Conservation (phyloP, 2,113 vertebrate species). For the Lethenteron camtschaticum region DNA sequence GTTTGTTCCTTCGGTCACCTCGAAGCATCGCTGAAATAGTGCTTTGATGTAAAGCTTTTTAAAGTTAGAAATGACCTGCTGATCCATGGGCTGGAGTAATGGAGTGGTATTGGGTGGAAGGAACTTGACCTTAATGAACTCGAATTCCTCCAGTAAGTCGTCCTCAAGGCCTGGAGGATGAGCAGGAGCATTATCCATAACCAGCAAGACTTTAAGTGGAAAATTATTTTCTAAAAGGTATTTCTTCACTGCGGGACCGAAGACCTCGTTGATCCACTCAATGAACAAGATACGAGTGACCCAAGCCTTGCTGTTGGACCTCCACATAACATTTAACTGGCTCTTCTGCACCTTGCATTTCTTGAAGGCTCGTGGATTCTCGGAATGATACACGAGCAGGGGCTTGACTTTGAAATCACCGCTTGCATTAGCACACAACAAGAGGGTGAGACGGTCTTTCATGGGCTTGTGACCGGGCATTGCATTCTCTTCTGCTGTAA, state of each 20-base stretch:
- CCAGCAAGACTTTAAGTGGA: background rate
- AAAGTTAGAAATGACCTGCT: background rate
- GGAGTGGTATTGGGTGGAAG: background rate
- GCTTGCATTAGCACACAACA: background rate
- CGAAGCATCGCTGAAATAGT: background rate
- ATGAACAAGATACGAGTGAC: background rate
- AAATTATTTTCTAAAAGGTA: background rate
- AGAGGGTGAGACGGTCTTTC: background rate
- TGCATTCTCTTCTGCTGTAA: background rate
- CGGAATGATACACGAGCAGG: constrained; percentile 1
- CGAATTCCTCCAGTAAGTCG: background rate
- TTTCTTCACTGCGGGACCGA: background rate
- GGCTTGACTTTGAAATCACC: background rate
- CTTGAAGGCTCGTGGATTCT: background rate
- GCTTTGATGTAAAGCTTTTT: background rate
- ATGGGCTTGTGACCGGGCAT: background rate
- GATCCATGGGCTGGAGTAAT: background rate
- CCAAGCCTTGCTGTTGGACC: background rate
- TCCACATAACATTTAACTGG: background rate
- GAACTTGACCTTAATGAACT: background rate
- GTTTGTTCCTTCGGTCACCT: background rate
- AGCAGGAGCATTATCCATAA: background rate
- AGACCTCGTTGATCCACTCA: background rate
- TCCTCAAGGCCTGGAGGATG: background rate
- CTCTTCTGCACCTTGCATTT: background rate